Evolutionary conservation across 2,888 invertebrate genomes (phyloP).

Genomic region (Leuctra nigra): DNA sequence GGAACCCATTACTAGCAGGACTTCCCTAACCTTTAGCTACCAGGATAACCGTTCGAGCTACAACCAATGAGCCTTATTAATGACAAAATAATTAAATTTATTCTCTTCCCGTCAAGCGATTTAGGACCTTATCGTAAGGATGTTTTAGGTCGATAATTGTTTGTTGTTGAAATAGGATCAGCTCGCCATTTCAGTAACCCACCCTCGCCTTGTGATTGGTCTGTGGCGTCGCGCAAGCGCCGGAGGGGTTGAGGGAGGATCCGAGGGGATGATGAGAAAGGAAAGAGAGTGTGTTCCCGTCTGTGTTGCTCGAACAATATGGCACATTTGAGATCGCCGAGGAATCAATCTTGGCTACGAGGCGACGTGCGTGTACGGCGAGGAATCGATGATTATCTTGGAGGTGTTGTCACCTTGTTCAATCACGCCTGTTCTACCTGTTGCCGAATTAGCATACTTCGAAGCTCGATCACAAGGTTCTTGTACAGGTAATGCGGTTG

Average conservation of each 20-base stretch:
- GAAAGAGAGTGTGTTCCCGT: not conserved
- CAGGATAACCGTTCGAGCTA: constrained; percentile 1
- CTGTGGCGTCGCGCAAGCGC: constrained; percentile 22
- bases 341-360: constrained; percentile 1
- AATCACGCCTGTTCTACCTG: not conserved
- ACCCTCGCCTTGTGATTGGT: constrained; percentile 26
- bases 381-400: not conserved
- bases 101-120: constrained; percentile 10
- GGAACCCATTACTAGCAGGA: constrained; percentile 13
- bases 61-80: constrained; percentile 24
- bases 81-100: constrained; percentile 27
- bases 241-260: constrained; percentile 20
- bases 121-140: constrained; percentile 19
- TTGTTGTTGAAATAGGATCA: constrained; percentile 22
- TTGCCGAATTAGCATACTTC: not conserved
- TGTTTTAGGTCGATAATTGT: constrained; percentile 27
- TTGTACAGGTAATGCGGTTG: no score
- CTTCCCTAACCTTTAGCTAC: not conserved
- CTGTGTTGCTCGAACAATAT: not conserved
- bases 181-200: constrained; percentile 28
- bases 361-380: not conserved
- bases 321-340: not conserved
- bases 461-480: not conserved
- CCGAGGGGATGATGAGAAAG: no score
- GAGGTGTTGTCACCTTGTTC: constrained; percentile 6